phyloP scores from a whole-genome alignment of 2,888 invertebrate species.

The Leptopterna dolabrata region DNA sequence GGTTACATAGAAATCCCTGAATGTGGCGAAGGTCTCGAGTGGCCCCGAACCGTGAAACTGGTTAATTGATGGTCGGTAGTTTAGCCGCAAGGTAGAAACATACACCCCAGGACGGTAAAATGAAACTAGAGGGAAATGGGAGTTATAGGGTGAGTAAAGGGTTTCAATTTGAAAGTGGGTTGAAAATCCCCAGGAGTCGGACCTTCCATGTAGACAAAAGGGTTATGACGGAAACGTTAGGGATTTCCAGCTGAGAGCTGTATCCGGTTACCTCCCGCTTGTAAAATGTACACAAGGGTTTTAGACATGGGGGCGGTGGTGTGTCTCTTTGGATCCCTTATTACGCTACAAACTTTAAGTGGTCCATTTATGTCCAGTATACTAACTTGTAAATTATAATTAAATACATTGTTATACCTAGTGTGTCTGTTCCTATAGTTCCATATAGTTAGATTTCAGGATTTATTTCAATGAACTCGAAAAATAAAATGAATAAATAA shows the following conservation, averaged over 20 bases:
- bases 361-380: too few relatives aligned
- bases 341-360: background rate
- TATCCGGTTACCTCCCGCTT: background rate
- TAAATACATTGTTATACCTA: too few relatives aligned
- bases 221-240: background rate
- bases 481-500: too few relatives aligned
- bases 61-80: slow-evolving; percentile 10
- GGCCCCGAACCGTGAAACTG: background rate
- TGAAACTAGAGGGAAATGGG: background rate
- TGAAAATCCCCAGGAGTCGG: background rate
- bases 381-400: too few relatives aligned
- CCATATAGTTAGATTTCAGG: too few relatives aligned
- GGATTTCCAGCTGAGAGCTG: background rate
- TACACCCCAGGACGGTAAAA: background rate
- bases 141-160: background rate
- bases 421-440: too few relatives aligned
- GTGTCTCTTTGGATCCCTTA: background rate
- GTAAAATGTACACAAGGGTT: background rate
- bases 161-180: slow-evolving; percentile 6
- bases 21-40: background rate
- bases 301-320: background rate
- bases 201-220: background rate
- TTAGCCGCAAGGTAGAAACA: background rate
- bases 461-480: too few relatives aligned
- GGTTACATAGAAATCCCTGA: background rate